Evolutionary conservation across 2,797 vertebrate species (phyloP).

Genomic region (Halcyon smyrnensis): DNA sequence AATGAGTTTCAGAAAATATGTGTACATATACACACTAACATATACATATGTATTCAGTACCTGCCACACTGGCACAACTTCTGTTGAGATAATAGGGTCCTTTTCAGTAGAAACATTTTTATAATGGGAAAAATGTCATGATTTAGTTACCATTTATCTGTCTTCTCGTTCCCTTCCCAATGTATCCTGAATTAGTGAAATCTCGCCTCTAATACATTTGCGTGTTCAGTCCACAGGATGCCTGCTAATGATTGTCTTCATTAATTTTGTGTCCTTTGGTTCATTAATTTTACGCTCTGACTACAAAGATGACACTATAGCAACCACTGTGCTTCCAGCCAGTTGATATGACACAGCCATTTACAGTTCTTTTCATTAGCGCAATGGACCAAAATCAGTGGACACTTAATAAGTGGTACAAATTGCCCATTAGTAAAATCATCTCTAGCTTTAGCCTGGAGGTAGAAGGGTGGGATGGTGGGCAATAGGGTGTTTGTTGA

Average conservation of each 20-base stretch:
- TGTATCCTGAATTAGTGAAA: conserved; percentile 26
- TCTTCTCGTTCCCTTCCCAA: neutral
- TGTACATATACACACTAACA: neutral
- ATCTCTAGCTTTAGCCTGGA: neutral
- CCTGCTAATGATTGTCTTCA: conserved; percentile 66
- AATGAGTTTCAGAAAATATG: neutral
- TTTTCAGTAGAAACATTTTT: neutral
- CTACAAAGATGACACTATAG: conserved; percentile 41
- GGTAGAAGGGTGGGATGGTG: neutral
- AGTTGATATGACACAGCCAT: neutral
- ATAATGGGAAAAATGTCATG: neutral
- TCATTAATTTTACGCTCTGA: conserved; percentile 74
- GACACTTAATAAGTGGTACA: neutral
- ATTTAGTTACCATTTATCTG: neutral
- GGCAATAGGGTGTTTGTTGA: neutral
- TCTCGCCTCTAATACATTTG: conserved; percentile 34
- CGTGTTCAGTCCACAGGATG: conserved; percentile 60
- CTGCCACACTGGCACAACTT: neutral
- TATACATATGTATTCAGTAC: neutral
- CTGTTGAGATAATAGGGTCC: neutral
- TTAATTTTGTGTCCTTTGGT: conserved; percentile 71
- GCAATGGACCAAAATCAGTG: neutral
- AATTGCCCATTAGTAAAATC: neutral
- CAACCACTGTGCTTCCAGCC: conserved; percentile 10
- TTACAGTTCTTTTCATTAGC: conserved; percentile 10